Conservation (phyloP, 1,140 invertebrate genomes). For the Phymastichus coffea region DNA sequence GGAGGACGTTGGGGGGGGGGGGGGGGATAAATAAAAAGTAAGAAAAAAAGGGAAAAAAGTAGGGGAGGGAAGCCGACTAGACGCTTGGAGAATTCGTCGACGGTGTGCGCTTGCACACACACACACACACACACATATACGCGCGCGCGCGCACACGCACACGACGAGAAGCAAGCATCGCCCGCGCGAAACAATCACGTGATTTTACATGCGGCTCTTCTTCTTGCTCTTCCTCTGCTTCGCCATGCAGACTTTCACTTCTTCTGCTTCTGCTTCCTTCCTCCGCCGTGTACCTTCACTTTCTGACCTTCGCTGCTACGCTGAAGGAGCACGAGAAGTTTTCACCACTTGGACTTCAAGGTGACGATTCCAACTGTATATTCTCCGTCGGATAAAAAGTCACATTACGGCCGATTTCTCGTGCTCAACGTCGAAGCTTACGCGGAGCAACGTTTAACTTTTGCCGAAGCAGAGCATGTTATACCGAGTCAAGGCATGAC, state of each 20-base stretch:
- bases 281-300: conserved; percentile 14
- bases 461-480: no score
- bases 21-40: no score
- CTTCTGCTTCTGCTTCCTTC: conserved; percentile 16
- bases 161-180: background rate
- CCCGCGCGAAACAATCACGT: conserved; percentile 4
- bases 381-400: no score
- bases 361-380: no score
- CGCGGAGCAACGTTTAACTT: no score
- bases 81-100: conserved; percentile 25
- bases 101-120: no score
- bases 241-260: background rate
- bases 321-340: no score
- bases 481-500: no score
- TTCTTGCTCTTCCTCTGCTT: background rate
- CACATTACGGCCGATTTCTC: no score
- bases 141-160: background rate
- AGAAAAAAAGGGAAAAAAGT: background rate
- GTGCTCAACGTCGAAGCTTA: no score
- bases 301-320: conserved; percentile 4
- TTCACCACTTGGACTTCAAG: no score
- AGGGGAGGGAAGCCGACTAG: conserved; percentile 1
- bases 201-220: conserved; percentile 15
- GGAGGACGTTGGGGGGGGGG: no score
- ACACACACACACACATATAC: background rate